Evolutionary conservation across 2,113 vertebrate genomes (phyloP).

Genomic region (Phycodurus eques): DNA sequence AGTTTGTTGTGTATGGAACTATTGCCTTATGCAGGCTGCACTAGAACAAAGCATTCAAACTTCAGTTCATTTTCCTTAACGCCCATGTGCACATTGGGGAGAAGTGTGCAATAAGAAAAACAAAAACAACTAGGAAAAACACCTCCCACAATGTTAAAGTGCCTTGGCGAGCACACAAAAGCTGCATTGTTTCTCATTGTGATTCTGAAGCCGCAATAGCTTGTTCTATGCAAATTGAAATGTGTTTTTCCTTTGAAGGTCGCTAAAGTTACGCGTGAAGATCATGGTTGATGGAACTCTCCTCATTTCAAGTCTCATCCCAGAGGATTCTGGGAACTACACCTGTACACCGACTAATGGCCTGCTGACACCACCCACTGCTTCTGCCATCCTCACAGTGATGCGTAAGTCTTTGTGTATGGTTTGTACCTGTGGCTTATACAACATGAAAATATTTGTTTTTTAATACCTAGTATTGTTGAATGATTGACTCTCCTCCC

Average conservation of each 20-base stretch:
- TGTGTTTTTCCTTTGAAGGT: slow-evolving; percentile 61
- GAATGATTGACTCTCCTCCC: too few relatives aligned
- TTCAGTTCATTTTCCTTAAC: slow-evolving; percentile 34
- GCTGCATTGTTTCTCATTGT: slow-evolving; percentile 8
- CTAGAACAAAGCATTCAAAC: neutral
- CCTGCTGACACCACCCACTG: slow-evolving; percentile 78
- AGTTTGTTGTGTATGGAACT: neutral
- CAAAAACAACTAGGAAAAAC: neutral
- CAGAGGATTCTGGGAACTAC: slow-evolving; percentile 85
- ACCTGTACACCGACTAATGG: slow-evolving; percentile 91
- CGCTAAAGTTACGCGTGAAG: slow-evolving; percentile 85
- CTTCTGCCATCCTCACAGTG: slow-evolving; percentile 85
- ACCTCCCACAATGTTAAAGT: slow-evolving; percentile 35
- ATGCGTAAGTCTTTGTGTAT: slow-evolving; percentile 77
- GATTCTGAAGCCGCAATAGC: slow-evolving; percentile 4
- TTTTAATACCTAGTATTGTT: too few relatives aligned
- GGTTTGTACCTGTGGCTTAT: slow-evolving; percentile 1
- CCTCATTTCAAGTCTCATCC: slow-evolving; percentile 75
- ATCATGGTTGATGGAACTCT: slow-evolving; percentile 92
- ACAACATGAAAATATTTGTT: neutral
- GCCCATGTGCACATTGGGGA: slow-evolving; percentile 30
- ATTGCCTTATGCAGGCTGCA: neutral
- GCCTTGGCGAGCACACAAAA: slow-evolving; percentile 2
- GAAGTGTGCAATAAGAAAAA: slow-evolving; percentile 18
- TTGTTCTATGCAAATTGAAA: slow-evolving; percentile 3